Evolutionary conservation across 2,113 vertebrate genomes (phyloP), one percentile per base, ranked within the genome.

Genomic region (Seriola quinqueradiata): DNA sequence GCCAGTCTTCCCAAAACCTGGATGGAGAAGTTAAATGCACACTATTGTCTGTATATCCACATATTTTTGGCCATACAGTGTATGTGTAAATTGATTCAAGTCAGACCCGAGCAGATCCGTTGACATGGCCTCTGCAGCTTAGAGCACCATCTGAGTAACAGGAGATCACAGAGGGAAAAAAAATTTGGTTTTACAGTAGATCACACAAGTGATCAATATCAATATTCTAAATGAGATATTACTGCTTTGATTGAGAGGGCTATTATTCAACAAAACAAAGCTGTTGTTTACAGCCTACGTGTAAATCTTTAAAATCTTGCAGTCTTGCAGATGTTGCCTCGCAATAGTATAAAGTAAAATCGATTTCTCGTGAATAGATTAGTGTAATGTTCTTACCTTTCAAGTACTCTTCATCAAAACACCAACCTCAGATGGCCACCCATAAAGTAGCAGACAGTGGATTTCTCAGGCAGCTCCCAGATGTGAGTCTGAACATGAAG

Each of bases 251-350:
- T 55, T 70, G 19, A 65, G 46, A 25, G 46, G 8, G 17, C 1
- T 16, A 21, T 70, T n/a, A 55, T 46, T 70, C 12, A 50, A 8
- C 0, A 1, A 63, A n/a, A 23, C 40, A 70, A 4, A 6, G 13
- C 28, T 42, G 44, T 32, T 40, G 19, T 69, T 69, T 70, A 65
- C 4, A 23, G 3, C 32, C 25, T 23, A 19, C 16, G 6, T 68
- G 4, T 58, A 77, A 77, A 73, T 77, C 72, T 60, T 58, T 34
- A 16, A 82, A 64, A 40, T n/a, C 17, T 40, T 50, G 46, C 55
- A 72, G 23, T 68, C 21, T 50, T 59, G 10, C 34, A 36, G 19
- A 19, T 40, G 11, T 13, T 28, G 42, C 16, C 17, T 12, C 38
- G 36, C 21, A 75, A 38, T 5, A 48, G 9, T 1, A 38, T 58